phyloP scores from a whole-genome alignment of 2,113 vertebrate species.

The Vombatus ursinus region DNA sequence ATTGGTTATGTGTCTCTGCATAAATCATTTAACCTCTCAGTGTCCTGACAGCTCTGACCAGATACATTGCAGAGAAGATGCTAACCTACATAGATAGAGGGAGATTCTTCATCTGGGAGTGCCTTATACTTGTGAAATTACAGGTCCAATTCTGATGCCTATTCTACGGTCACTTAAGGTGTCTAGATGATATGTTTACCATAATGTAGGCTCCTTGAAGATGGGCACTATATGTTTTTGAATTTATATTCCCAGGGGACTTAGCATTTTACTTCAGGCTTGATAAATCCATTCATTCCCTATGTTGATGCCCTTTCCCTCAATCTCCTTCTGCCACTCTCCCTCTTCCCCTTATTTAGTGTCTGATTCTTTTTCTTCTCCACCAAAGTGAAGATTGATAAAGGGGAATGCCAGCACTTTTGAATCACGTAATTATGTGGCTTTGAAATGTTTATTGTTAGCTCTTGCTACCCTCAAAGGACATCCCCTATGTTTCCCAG shows the following conservation, averaged over 20 bases:
- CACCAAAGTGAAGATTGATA: neutral
- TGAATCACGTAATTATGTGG: neutral
- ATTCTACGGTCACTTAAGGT: neutral
- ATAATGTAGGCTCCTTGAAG: neutral
- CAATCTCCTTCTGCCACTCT: neutral
- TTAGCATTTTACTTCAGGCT: neutral
- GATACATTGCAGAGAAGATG: neutral
- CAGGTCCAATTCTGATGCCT: neutral
- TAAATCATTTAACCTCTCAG: neutral
- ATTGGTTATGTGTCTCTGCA: neutral
- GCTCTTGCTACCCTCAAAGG: neutral
- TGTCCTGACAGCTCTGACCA: neutral
- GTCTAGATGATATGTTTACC: neutral
- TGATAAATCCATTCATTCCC: neutral
- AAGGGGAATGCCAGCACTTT: neutral
- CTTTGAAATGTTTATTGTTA: neutral
- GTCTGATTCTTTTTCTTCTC: neutral
- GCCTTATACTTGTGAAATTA: neutral
- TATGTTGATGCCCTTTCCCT: neutral
- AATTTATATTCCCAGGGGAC: neutral
- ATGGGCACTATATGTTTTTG: neutral
- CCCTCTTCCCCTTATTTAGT: neutral
- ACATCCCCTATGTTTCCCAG: neutral
- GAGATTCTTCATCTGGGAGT: neutral
- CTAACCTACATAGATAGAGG: neutral